Conservation (phyloP, 2,797 vertebrate species). For the Takifugu rubripes region DNA sequence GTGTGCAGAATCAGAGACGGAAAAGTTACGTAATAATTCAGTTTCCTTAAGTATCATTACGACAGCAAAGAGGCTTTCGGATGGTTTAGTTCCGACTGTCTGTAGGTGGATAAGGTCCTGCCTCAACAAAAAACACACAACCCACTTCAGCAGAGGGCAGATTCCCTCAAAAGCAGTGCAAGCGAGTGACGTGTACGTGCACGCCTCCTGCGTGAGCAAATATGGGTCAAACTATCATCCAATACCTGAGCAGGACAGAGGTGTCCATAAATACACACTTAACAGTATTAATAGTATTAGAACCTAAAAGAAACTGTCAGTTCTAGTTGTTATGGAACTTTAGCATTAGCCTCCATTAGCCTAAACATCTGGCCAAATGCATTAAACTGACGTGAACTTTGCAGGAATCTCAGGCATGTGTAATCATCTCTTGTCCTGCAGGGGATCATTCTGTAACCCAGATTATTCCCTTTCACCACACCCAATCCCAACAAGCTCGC, state of each 20-base stretch:
- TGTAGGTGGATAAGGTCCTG: neutral
- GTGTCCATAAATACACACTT: no score
- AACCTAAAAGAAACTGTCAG: no score
- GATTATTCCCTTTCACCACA: conserved; percentile 21
- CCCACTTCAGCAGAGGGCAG: conserved; percentile 24
- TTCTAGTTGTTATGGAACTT: no score
- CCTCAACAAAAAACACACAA: conserved; percentile 19
- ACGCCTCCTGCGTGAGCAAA: conserved; percentile 31
- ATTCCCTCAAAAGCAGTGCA: conserved; percentile 19
- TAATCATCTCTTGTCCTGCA: conserved; percentile 8
- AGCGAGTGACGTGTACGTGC: conserved; percentile 13
- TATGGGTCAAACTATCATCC: conserved; percentile 45
- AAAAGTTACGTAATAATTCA: conserved; percentile 53
- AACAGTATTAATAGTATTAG: no score
- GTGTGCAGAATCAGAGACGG: conserved; percentile 14
- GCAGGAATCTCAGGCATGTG: conserved; percentile 11
- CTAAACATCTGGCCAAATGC: no score
- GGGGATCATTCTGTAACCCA: conserved; percentile 12
- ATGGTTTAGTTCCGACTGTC: no score
- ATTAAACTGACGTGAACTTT: neutral
- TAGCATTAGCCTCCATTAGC: no score
- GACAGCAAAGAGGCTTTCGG: conserved; percentile 22
- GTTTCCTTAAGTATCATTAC: conserved; percentile 20
- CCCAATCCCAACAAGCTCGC: conserved; percentile 14
- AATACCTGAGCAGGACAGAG: no score